phyloP scores from a whole-genome alignment of 2,888 invertebrate species.

The Microplitis deprimator region DNA sequence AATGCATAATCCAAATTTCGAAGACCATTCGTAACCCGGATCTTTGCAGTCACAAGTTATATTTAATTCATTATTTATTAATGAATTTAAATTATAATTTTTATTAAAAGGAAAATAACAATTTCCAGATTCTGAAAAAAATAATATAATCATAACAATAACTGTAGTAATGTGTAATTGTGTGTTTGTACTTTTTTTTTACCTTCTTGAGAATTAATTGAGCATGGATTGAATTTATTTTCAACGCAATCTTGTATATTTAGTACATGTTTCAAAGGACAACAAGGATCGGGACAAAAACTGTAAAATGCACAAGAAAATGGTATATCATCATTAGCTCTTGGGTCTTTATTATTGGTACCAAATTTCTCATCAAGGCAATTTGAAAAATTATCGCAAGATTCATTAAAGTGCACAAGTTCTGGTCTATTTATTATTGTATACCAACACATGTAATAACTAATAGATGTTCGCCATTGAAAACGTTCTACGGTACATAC shows the following conservation, averaged over 20 bases:
- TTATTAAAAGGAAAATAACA: slow-evolving; percentile 67
- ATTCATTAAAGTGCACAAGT: slow-evolving; percentile 74
- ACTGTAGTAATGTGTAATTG: background rate
- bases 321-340: slow-evolving; percentile 74
- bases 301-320: slow-evolving; percentile 65
- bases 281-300: background rate
- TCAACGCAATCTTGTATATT: background rate
- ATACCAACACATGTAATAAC: slow-evolving; percentile 81
- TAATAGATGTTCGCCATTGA: slow-evolving; percentile 77
- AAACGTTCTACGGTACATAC: slow-evolving; percentile 72
- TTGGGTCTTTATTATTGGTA: slow-evolving; percentile 73
- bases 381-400: slow-evolving; percentile 77
- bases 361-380: slow-evolving; percentile 73
- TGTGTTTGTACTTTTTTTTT: slow-evolving; percentile 58
- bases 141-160: background rate
- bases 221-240: background rate
- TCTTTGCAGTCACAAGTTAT: slow-evolving; percentile 75
- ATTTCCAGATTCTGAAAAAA: slow-evolving; percentile 57
- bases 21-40: slow-evolving; percentile 75
- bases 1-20: slow-evolving; percentile 76
- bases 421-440: slow-evolving; percentile 74
- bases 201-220: background rate
- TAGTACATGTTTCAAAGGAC: background rate
- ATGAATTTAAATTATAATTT: slow-evolving; percentile 72
- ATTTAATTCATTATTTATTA: slow-evolving; percentile 76